Base-by-base conservation (phyloP, 30 jellyfish, hydroid and myxozoan species). In the Pseudorhiza aurosa region DNA sequence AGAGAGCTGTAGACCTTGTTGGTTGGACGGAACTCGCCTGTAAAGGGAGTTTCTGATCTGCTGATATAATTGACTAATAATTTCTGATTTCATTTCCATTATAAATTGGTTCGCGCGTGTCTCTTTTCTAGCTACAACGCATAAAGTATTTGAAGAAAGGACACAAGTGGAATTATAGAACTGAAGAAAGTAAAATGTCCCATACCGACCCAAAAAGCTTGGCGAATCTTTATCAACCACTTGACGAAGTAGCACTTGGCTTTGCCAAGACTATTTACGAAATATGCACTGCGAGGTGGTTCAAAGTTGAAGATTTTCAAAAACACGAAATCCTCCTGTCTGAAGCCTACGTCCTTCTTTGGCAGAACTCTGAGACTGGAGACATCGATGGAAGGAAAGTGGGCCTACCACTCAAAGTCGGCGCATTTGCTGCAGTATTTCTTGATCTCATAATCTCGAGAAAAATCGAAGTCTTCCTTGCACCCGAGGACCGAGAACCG, bases 311-410 rank as follows among this genome's bases (percentile, higher is more conserved):
- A 37, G 96, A 87, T 72, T 94, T 94, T 69, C 77, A 77, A 53
- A 79, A 63, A 37, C 96, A 87, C 82, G 96, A 87, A 37, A 71
- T 94, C 21, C 87, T 77, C 46, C 51, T 94, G 31, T 81, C 97
- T 11, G 99, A 94, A 57, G 99, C 99, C 1, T 94, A 83, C 49
- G 81, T 96, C 25, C 88, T 94, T 58, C 72, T 94, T 19, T 94
- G 99, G 99, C 99, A 94, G 58, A 87, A 94, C 60, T 94, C 99
- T 4, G 97, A 75, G 47, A 94, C 99, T 7, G 99, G 99, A 8
- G 90, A 94, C 36, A 91, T 94, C 29, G 97, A 94, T 63, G 99
- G 99, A 8, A 33, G 99, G 28, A 81, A 78, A 51, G 86, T 87
- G 18, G 99, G 99, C 12, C 74, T 94, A 22, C 99, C 96, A 35